Evolutionary conservation across 2,113 vertebrate genomes (phyloP), one percentile per base, ranked within the genome.

Genomic region (Sitta europaea): DNA sequence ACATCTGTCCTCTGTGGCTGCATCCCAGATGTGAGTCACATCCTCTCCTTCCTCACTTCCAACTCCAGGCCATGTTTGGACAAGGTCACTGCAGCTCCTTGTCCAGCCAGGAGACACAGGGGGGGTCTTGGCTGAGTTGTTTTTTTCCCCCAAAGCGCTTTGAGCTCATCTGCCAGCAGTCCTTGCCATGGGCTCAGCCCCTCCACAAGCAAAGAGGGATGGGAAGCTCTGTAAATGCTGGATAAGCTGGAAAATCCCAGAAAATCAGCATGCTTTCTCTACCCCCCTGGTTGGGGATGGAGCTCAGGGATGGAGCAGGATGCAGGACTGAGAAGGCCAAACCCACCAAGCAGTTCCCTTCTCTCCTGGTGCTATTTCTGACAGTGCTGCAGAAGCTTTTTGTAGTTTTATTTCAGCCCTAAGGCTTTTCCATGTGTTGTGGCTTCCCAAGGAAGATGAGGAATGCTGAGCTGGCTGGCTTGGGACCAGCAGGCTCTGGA

Each of bases 11-110:
- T 73, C 42, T 22, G 67, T 5, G 10, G 36, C 59, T 76, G 5
- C 66, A 10, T 76, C 95, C 92, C 94, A 95, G 71, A 31, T 88
- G 83, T 94, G 95, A 94, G 42, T 94, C 91, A 93, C 86, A 88
- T 94, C 94, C 94, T 88, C 72, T 70, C 3, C 6, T 63, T 58
- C 68, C 88, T n/a, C 68, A 5, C 68, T 87, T 36, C 77, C 80
- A 84, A 4, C 86, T 61, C 47, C 2, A 57, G 63, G 47, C 67
- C 35, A 38, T 33, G 66, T 50, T 35, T 5, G 22, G 68, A 36
- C 92, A 84, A 91, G 93, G 93, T 92, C 90, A 20, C 33, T 50
- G 77, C 71, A 65, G 86, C 75, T 83, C 74, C 74, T 72, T 17
- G 74, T 53, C 61, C 2, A 2, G 81, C 7, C 0, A 1, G 45